phyloP scores from a whole-genome alignment of 2,113 vertebrate genomes.

The Salvelinus namaycush region DNA sequence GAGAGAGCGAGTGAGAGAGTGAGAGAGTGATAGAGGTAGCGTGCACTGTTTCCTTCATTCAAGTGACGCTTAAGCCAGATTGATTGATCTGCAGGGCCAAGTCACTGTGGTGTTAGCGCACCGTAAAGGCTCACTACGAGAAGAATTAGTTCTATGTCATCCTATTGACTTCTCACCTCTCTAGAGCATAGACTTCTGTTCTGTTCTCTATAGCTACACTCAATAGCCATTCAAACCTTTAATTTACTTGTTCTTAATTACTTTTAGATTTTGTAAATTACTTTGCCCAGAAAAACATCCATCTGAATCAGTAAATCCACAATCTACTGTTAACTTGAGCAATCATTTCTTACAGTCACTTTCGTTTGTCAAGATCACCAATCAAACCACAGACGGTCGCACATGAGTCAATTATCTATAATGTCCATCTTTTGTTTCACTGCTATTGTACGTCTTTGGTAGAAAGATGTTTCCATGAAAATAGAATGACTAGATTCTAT shows the following conservation, averaged over 20 bases:
- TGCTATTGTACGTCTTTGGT: too few relatives aligned
- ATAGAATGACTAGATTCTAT: too few relatives aligned
- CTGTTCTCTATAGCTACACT: not conserved
- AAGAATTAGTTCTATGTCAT: constrained; percentile 24
- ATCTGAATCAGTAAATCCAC: not conserved
- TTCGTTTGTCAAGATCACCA: not conserved
- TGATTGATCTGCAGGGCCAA: constrained; percentile 1
- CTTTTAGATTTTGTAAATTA: not conserved
- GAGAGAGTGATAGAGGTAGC: not conserved
- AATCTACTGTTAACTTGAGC: too few relatives aligned
- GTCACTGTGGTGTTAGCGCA: not conserved
- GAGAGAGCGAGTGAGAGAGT: too few relatives aligned
- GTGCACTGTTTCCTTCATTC: constrained; percentile 3
- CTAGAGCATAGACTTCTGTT: constrained; percentile 1
- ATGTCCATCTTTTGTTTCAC: not conserved
- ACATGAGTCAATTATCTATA: not conserved
- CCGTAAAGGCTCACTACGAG: not conserved
- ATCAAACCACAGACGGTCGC: too few relatives aligned
- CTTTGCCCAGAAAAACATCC: not conserved
- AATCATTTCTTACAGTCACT: not conserved
- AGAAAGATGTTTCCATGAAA: too few relatives aligned
- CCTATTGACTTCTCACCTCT: constrained; percentile 23
- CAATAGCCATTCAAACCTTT: constrained; percentile 9
- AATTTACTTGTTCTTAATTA: not conserved
- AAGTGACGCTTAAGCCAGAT: not conserved